Conservation (phyloP, 2,113 vertebrate species). For the Agelaius phoeniceus region DNA sequence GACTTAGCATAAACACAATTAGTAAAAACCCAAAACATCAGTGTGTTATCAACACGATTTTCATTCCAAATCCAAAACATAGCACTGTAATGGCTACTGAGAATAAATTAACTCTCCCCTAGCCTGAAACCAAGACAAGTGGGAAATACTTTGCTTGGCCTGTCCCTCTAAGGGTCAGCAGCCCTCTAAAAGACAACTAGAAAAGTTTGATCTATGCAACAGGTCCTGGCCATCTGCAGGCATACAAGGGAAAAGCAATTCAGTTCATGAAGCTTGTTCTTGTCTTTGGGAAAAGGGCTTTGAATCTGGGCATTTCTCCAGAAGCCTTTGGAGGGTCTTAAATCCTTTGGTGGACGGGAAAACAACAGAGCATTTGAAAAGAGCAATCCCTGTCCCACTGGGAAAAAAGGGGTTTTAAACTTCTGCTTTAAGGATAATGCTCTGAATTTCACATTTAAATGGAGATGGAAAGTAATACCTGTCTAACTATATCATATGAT, state of each 20-base stretch:
- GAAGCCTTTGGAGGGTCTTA: neutral
- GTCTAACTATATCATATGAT: neutral
- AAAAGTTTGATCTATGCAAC: neutral
- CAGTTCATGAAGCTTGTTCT: neutral
- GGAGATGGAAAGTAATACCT: neutral
- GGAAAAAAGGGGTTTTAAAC: neutral
- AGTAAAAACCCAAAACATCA: neutral
- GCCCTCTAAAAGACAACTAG: neutral
- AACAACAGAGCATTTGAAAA: neutral
- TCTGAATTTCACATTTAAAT: neutral
- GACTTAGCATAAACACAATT: neutral
- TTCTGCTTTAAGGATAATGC: neutral
- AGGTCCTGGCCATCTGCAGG: neutral
- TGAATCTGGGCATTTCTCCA: neutral
- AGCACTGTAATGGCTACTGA: neutral
- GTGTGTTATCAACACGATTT: neutral
- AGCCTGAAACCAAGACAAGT: neutral
- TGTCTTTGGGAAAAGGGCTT: neutral
- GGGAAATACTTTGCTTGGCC: neutral
- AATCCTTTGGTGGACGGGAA: neutral
- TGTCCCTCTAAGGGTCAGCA: neutral
- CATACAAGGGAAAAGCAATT: neutral
- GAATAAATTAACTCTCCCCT: neutral
- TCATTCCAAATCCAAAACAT: neutral
- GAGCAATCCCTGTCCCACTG: no score